These are phyloP conservation scores for Echinarachnius parma DNA, from an alignment of 53 echinoderm and acorn worm species.

Conservation along the genomic window DNA sequence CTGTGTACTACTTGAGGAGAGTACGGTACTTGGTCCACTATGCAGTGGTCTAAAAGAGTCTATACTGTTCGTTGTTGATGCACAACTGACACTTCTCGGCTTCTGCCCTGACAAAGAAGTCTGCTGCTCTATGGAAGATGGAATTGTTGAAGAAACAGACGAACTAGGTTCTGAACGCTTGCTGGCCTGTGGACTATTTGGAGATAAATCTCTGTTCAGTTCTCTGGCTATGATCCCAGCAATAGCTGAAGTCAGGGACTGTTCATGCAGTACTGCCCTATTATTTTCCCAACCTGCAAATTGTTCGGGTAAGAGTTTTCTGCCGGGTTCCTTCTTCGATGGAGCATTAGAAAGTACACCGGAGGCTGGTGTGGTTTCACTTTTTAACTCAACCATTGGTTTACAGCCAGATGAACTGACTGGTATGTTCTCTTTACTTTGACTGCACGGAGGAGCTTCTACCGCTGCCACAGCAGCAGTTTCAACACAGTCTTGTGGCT, in stretches of 20 bases:
- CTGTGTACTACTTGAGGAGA: conserved; percentile 4
- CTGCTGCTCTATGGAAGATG: background rate
- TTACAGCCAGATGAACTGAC: background rate
- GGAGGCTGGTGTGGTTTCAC: conserved; percentile 16
- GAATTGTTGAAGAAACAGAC: background rate
- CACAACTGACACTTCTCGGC: background rate
- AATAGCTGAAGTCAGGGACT: conserved; percentile 52
- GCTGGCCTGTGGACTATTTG: background rate
- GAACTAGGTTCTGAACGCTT: conserved; percentile 11
- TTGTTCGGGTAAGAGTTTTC: conserved; percentile 6
- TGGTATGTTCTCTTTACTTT: conserved; percentile 1
- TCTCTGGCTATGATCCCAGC: conserved; percentile 64
- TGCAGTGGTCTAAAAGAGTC: conserved; percentile 6
- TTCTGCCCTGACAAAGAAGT: background rate
- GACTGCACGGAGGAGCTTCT: background rate
- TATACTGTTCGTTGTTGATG: background rate
- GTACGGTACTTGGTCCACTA: conserved; percentile 11
- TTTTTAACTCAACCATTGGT: conserved; percentile 40
- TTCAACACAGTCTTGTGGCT: conserved; percentile 3
- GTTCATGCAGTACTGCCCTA: conserved; percentile 5
- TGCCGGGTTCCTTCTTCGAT: conserved; percentile 26
- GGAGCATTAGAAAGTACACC: background rate
- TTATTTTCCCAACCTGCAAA: background rate
- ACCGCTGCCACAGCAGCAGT: background rate
- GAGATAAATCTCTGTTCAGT: conserved; percentile 44